Base-by-base conservation (phyloP, 2,797 vertebrate species). In the Todus mexicanus region DNA sequence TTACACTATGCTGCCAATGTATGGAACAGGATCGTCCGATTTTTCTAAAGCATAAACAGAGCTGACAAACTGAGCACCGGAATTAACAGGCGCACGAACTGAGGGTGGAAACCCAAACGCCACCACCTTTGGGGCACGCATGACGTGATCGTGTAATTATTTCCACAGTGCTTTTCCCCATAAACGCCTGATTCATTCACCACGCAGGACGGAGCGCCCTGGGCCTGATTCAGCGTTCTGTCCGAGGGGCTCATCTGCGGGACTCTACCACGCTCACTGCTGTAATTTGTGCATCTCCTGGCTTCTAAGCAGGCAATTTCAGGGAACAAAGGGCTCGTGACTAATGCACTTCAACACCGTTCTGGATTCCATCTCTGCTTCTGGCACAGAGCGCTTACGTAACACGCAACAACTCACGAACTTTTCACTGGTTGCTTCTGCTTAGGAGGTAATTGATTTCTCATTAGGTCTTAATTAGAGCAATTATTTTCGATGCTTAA, bases 211-310 rank as follows among this genome's bases (percentile, higher is more conserved):
- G 15, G 70, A 84, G 31, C 21, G 22, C 71, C 76, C 51, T 12
- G 16, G n/a, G 23, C 21, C 42, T 57, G 64, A 89, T 48, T 79
- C 64, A 93, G 64, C 35, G 23, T 12, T 77, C 68, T 74, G 65
- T 76, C 45, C 57, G 65, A 68, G 19, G 9, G 21, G 53, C 31
- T 77, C 37, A 85, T 68, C 72, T 61, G 40, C 88, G 71, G 0
- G 0, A 65, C 29, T 40, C 27, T 31, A 56, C 15, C 35, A 81
- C 0, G 0, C 15, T 81, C 27, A 68, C 9, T 53, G 26, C 53
- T 60, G 4, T 80, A 87, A 83, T 1, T n/a, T 77, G 15, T n/a
- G 59, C 20, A 9, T 64, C 45, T 90, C n/a, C 29, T 29, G 42
- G 50, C 72, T 90, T 83, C 79, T 53, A 69, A 85, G 75, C 29